phyloP scores from a whole-genome alignment of 2,113 vertebrate species.

The Lathamus discolor region DNA sequence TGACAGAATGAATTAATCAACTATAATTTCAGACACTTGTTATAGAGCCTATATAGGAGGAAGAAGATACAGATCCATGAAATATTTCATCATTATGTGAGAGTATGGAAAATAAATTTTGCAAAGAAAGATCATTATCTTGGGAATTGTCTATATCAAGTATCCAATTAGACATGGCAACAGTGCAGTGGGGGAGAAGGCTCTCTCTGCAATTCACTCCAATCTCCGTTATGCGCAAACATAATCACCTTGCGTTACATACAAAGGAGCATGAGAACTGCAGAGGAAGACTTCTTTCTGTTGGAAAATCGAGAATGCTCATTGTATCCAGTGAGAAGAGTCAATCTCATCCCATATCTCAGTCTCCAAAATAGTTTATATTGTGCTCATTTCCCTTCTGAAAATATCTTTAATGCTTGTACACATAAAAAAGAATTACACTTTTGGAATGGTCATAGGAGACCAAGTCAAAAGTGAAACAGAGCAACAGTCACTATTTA shows the following conservation, averaged over 20 bases:
- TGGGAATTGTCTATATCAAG: not conserved
- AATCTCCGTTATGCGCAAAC: not conserved
- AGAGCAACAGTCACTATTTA: not conserved
- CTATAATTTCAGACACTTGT: slow-evolving; percentile 23
- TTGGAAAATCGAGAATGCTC: not conserved
- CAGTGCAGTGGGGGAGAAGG: not conserved
- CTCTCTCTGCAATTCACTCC: not conserved
- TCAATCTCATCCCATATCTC: not conserved
- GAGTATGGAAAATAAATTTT: slow-evolving; percentile 9
- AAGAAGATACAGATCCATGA: not conserved
- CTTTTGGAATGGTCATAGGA: not conserved
- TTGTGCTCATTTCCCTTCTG: not conserved
- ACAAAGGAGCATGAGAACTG: not conserved
- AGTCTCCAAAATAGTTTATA: not conserved
- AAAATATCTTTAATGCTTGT: not conserved
- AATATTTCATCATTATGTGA: slow-evolving; percentile 38
- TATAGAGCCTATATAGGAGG: not conserved
- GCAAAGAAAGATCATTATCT: not conserved
- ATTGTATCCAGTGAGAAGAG: not conserved
- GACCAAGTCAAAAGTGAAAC: not conserved
- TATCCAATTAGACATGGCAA: not conserved
- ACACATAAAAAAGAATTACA: not conserved
- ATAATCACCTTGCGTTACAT: not conserved
- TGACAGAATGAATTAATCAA: slow-evolving; percentile 75
- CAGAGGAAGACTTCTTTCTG: not conserved